Percentiles rank a stretch among this genome's conserved stretches.
phyloP scores from a whole-genome alignment of 23 tunicate species.

The Halocynthia aurantium region DNA sequence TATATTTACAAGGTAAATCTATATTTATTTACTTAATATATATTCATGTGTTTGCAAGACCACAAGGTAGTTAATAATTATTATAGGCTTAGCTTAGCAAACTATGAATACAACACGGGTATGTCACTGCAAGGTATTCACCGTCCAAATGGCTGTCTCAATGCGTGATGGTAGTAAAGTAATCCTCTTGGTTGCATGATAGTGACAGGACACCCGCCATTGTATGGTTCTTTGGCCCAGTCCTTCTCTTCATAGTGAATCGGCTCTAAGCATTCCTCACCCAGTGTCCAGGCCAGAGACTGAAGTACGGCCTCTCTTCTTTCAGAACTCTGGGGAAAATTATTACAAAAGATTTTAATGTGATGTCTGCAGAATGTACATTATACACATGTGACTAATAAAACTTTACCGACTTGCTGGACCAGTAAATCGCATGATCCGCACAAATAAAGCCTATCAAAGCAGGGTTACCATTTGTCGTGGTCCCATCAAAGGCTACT shows the following conservation, averaged over 20 bases:
- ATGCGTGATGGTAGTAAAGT: conserved; percentile 54
- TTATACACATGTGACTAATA: too few species aligned
- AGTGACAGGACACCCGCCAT: conserved; percentile 75
- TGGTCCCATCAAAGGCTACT: conserved; percentile 66
- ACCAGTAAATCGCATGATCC: conserved; percentile 77
- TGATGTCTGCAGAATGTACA: too few species aligned
- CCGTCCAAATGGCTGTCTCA: conserved; percentile 71
- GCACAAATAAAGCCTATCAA: conserved; percentile 79
- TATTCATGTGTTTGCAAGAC: too few species aligned
- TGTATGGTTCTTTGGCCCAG: conserved; percentile 71
- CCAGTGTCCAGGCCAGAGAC: conserved; percentile 43
- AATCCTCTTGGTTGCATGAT: conserved; percentile 73
- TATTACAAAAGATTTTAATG: too few species aligned
- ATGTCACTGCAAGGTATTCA: conserved; percentile 2
- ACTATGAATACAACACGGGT: neutral
- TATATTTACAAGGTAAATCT: too few species aligned
- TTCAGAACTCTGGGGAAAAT: conserved; percentile 36
- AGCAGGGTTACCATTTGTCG: conserved; percentile 71
- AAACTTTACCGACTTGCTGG: conserved; percentile 40
- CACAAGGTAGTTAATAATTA: too few species aligned
- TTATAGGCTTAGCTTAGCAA: too few species aligned
- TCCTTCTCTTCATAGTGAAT: conserved; percentile 71
- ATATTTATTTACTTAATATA: too few species aligned
- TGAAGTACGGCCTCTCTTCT: conserved; percentile 47
- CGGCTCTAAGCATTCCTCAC: conserved; percentile 36